phyloP scores from a whole-genome alignment of 2,888 invertebrate species.

The Aelia acuminata region DNA sequence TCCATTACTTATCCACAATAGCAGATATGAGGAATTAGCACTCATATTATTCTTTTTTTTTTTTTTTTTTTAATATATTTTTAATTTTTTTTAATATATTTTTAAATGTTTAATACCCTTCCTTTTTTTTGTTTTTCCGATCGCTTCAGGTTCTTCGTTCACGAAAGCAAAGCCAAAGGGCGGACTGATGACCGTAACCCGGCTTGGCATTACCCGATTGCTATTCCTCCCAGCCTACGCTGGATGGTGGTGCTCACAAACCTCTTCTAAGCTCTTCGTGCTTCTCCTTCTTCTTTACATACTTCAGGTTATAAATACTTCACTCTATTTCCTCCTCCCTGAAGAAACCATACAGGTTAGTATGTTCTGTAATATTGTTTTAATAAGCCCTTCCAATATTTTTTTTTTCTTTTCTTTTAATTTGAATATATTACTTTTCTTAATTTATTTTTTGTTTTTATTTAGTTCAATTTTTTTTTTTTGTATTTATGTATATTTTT shows the following conservation, averaged over 20 bases:
- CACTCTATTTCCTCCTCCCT: constrained; percentile 71
- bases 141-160: constrained; percentile 86
- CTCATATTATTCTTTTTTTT: too few species aligned
- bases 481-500: not conserved
- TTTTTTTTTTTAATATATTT: too few species aligned
- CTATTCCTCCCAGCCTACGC: constrained; percentile 87
- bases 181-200: constrained; percentile 87
- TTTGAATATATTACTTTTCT: not conserved
- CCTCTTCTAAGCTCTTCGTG: constrained; percentile 81
- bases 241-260: constrained; percentile 93
- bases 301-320: constrained; percentile 79
- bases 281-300: constrained; percentile 84
- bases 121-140: not conserved
- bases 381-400: constrained; percentile 16
- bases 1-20: too few species aligned
- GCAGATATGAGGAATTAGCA: too few species aligned
- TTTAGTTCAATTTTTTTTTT: not conserved
- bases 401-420: not conserved
- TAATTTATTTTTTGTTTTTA: not conserved
- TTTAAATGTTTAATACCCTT: too few species aligned
- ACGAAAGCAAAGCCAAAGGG: constrained; percentile 96
- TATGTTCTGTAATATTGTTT: constrained; percentile 61
- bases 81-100: too few species aligned
- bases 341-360: constrained; percentile 71
- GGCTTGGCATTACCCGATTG: constrained; percentile 85